phyloP scores from a whole-genome alignment of 2,797 vertebrate genomes.

The Channa striata region DNA sequence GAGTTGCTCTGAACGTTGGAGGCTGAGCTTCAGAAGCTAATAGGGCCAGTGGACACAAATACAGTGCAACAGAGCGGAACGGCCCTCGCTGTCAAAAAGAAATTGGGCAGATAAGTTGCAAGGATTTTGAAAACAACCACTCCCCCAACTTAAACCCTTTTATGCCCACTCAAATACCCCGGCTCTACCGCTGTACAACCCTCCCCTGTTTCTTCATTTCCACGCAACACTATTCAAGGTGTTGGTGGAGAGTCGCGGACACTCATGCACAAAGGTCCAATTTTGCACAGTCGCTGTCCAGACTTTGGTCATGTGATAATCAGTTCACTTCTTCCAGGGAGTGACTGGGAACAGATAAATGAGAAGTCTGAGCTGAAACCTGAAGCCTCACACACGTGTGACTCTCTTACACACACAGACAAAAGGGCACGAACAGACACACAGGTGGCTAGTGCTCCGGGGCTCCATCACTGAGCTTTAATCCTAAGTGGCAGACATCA shows the following conservation, averaged over 20 bases:
- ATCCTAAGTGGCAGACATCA: constrained; percentile 57
- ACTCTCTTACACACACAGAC: constrained; percentile 4
- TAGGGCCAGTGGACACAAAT: constrained; percentile 64
- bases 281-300: constrained; percentile 46
- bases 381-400: background rate
- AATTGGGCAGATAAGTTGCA: constrained; percentile 71
- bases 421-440: constrained; percentile 32
- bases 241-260: constrained; percentile 43
- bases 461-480: constrained; percentile 45
- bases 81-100: constrained; percentile 54
- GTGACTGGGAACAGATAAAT: constrained; percentile 33
- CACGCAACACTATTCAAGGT: constrained; percentile 69
- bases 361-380: constrained; percentile 16
- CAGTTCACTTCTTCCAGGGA: constrained; percentile 52
- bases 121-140: constrained; percentile 59
- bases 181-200: constrained; percentile 1
- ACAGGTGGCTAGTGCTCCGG: constrained; percentile 46
- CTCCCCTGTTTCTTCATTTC: constrained; percentile 62
- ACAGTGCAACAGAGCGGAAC: constrained; percentile 65
- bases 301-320: constrained; percentile 53
- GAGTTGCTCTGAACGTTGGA: constrained; percentile 21
- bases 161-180: constrained; percentile 31
- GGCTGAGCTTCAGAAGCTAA: constrained; percentile 56
- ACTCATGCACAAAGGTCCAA: constrained; percentile 30
- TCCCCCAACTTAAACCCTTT: constrained; percentile 49